These are phyloP conservation scores for Melieria crassipennis DNA, from an alignment of 2,888 invertebrate genomes.

Conservation along the genomic window DNA sequence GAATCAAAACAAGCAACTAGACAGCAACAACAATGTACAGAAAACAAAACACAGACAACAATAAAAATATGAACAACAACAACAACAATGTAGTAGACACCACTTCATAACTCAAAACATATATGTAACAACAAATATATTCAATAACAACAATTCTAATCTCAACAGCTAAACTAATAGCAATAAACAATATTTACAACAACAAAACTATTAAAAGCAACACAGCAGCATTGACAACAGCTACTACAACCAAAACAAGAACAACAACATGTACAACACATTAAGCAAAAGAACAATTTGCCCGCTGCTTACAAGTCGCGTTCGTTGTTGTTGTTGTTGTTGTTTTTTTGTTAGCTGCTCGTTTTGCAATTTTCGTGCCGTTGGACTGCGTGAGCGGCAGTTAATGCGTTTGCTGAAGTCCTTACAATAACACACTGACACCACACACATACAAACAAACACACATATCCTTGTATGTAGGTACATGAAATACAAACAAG, in stretches of 20 bases:
- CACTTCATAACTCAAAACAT: too few species aligned
- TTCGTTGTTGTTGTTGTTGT: slow-evolving; percentile 28
- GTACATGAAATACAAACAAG: too few species aligned
- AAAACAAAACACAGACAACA: too few species aligned
- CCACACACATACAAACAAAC: background rate
- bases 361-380: too few species aligned
- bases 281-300: slow-evolving; percentile 13
- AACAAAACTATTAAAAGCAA: background rate
- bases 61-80: too few species aligned
- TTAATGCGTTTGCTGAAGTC: slow-evolving; percentile 50
- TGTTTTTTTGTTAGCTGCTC: slow-evolving; percentile 21
- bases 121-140: too few species aligned
- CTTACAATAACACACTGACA: slow-evolving; percentile 25
- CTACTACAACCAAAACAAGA: background rate
- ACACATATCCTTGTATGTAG: background rate
- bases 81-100: too few species aligned
- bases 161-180: slow-evolving; percentile 51
- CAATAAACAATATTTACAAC: background rate
- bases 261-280: slow-evolving; percentile 3
- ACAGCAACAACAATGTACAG: too few species aligned
- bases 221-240: background rate
- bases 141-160: slow-evolving; percentile 43
- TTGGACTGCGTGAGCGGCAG: slow-evolving; percentile 23
- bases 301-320: slow-evolving; percentile 2
- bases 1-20: too few species aligned